These are phyloP conservation scores for Trachelus iudaicus DNA, from an alignment of 2,888 invertebrate species.

Conservation along the genomic window DNA sequence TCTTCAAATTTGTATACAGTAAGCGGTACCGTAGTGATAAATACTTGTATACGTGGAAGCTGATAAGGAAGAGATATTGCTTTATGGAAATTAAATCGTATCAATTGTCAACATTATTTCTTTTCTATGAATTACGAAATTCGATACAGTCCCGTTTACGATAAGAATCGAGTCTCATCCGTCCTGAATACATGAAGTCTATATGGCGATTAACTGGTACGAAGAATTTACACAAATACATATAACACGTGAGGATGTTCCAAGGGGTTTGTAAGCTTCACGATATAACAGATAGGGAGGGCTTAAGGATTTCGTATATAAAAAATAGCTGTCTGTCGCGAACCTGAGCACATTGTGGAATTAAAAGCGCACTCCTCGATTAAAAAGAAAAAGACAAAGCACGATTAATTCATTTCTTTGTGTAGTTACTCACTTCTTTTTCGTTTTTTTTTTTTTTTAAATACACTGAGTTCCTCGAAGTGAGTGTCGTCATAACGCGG, in stretches of 20 bases:
- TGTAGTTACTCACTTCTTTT: background rate
- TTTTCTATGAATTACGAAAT: background rate
- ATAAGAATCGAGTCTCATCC: background rate
- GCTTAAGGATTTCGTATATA: conserved; percentile 3
- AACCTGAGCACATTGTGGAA: background rate
- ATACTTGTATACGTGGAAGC: background rate
- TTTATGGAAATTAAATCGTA: background rate
- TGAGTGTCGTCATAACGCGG: background rate
- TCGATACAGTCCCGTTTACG: background rate
- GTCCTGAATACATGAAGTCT: background rate
- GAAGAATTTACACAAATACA: background rate
- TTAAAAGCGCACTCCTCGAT: background rate
- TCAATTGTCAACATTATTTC: background rate
- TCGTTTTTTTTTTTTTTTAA: background rate
- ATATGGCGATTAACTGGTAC: conserved; percentile 3
- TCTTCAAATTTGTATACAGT: background rate
- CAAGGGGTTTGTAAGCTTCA: background rate
- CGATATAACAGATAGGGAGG: background rate
- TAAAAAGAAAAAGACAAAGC: background rate
- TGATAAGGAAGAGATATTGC: background rate
- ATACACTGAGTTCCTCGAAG: background rate
- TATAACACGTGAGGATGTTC: background rate
- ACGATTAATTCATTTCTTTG: background rate
- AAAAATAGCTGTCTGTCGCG: background rate
- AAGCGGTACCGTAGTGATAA: background rate